Conservation (phyloP, 2,113 vertebrate species). For the Eptatretus burgeri region DNA sequence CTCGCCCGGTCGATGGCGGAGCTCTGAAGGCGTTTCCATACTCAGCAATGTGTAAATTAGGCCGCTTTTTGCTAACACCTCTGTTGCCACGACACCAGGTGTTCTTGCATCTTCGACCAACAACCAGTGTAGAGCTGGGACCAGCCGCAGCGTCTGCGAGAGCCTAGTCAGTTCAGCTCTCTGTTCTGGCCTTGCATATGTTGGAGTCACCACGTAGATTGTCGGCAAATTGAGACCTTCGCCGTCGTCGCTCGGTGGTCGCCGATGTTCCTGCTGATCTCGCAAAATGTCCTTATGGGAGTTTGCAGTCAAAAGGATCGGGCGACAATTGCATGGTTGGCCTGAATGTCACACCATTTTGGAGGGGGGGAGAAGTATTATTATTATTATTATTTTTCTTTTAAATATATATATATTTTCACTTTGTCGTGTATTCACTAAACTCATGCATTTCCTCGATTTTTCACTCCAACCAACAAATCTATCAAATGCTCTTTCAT, state of each 20-base stretch:
- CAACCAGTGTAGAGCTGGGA: conserved; percentile 33
- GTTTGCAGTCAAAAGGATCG: conserved; percentile 12
- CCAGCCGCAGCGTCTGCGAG: conserved; percentile 28
- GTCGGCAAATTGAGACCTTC: conserved; percentile 15
- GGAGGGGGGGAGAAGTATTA: no score
- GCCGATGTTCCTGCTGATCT: conserved; percentile 18
- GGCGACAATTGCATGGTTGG: conserved; percentile 44
- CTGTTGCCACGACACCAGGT: neutral
- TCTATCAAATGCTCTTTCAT: no score
- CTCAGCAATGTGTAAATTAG: conserved; percentile 27
- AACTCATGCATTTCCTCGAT: no score
- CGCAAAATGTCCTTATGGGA: conserved; percentile 26
- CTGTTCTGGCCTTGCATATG: conserved; percentile 36
- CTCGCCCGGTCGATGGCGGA: conserved; percentile 30
- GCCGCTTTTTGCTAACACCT: conserved; percentile 9
- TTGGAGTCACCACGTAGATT: conserved; percentile 51
- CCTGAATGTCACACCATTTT: conserved; percentile 17
- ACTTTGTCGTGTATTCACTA: no score
- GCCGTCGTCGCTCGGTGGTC: conserved; percentile 13
- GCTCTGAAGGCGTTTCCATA: conserved; percentile 21
- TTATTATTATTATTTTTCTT: no score
- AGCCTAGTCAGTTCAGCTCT: conserved; percentile 33
- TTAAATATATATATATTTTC: no score
- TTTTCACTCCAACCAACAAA: no score
- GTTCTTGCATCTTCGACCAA: conserved; percentile 23